Evolutionary conservation across 2,797 vertebrate genomes (phyloP).

Genomic region (Pyrocephalus nanus): DNA sequence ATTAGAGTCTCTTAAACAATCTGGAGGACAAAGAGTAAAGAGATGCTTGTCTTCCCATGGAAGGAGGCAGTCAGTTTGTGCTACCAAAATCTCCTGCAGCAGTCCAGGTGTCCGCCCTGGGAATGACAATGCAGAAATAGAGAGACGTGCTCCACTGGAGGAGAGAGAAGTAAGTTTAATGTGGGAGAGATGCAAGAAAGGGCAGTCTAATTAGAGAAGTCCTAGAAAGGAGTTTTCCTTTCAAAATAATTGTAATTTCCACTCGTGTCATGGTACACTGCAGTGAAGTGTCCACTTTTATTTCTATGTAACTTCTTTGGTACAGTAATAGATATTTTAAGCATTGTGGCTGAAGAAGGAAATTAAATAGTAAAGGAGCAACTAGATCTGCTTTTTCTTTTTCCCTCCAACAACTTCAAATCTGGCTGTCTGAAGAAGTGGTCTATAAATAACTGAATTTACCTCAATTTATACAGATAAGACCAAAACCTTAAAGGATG

Average conservation of each 20-base stretch:
- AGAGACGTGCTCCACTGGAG: neutral
- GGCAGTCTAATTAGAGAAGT: neutral
- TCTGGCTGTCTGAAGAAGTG: neutral
- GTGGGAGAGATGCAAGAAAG: neutral
- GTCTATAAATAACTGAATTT: neutral
- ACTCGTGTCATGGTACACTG: neutral
- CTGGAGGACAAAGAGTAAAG: neutral
- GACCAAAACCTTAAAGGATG: neutral
- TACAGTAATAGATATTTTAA: neutral
- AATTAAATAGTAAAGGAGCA: neutral
- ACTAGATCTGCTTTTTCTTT: neutral
- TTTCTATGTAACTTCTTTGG: neutral
- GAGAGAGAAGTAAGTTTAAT: neutral
- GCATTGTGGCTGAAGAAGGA: neutral
- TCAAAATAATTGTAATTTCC: neutral
- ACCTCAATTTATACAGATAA: neutral
- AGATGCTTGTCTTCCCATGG: neutral
- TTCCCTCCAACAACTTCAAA: neutral
- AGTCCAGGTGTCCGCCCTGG: conserved; percentile 43
- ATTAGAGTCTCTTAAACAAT: neutral
- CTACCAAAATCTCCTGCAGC: neutral
- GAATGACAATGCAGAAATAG: conserved; percentile 63
- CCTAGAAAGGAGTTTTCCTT: neutral
- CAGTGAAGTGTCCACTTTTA: neutral
- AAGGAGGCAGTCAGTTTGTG: neutral